A percentile compares a stretch with the other conserved stretches of the same genome.
Conservation (phyloP, 2,797 vertebrate genomes). For the Bucorvus abyssinicus region DNA sequence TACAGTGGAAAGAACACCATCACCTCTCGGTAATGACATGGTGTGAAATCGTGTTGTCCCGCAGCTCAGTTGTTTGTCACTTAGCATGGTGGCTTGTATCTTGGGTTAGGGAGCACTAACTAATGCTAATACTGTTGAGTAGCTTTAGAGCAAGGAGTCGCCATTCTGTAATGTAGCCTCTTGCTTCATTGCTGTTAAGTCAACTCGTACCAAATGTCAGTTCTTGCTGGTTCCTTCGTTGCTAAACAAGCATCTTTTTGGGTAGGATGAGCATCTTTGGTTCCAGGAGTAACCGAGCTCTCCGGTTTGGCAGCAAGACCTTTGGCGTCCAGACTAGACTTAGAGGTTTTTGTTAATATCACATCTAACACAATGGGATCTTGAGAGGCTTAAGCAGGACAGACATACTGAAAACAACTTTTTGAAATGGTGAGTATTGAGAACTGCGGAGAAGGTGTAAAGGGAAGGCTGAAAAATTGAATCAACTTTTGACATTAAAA, state of each 20-base stretch:
- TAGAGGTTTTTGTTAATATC: background rate
- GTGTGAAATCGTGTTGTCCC: background rate
- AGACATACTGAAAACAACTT: background rate
- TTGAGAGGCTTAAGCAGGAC: background rate
- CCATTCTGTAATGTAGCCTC: background rate
- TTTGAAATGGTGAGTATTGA: background rate
- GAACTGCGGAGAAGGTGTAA: background rate
- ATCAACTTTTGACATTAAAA: background rate
- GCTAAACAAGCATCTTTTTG: background rate
- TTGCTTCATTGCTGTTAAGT: background rate
- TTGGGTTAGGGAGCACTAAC: background rate
- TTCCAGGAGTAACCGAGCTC: background rate
- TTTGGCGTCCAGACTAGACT: background rate
- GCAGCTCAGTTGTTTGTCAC: background rate
- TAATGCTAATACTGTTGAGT: background rate
- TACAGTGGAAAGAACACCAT: background rate
- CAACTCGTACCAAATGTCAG: background rate
- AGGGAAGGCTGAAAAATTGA: background rate
- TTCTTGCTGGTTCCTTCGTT: background rate
- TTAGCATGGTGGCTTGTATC: background rate
- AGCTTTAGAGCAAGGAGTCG: background rate
- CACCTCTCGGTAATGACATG: background rate
- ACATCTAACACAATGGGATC: background rate
- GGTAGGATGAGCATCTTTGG: background rate
- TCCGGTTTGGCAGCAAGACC: background rate